These are phyloP conservation scores for Argya squamiceps DNA, from an alignment of 2,797 vertebrate species.

Conservation along the genomic window DNA sequence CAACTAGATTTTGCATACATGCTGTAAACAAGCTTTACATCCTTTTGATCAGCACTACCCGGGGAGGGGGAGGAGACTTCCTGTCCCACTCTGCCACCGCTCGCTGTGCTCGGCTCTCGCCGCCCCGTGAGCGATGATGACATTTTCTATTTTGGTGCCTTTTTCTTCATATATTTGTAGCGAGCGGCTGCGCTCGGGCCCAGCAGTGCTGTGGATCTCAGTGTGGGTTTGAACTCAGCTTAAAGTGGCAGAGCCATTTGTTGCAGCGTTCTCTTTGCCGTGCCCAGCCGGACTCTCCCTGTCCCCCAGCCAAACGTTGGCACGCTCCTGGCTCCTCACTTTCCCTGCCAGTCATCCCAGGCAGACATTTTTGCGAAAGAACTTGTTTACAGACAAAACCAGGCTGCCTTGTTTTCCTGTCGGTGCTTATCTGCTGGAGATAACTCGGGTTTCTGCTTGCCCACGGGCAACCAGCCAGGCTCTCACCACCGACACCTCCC, in stretches of 20 bases:
- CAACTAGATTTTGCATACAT: constrained; percentile 22
- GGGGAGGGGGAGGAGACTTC: constrained; percentile 54
- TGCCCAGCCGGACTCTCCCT: not conserved
- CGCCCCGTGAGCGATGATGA: constrained; percentile 44
- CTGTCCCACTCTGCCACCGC: constrained; percentile 22
- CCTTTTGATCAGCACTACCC: constrained; percentile 33
- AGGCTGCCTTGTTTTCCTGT: not conserved
- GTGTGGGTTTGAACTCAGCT: not conserved
- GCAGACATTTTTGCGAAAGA: not conserved
- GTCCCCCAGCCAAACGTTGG: not conserved
- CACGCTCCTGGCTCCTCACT: not conserved
- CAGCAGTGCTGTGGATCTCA: not conserved
- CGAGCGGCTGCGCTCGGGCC: not conserved
- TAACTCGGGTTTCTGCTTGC: constrained; percentile 19
- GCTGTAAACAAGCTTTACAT: constrained; percentile 54
- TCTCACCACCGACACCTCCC: not conserved
- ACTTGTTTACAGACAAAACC: not conserved
- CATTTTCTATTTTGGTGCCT: constrained; percentile 53
- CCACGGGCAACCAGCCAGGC: not conserved
- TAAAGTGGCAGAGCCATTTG: not conserved
- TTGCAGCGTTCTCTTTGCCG: not conserved
- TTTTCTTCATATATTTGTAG: constrained; percentile 16
- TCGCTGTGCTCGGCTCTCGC: constrained; percentile 10
- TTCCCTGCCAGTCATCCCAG: not conserved
- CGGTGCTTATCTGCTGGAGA: constrained; percentile 5